Evolutionary conservation across 2,888 invertebrate genomes (phyloP).

Genomic region (Caenorhabditis angaria): DNA sequence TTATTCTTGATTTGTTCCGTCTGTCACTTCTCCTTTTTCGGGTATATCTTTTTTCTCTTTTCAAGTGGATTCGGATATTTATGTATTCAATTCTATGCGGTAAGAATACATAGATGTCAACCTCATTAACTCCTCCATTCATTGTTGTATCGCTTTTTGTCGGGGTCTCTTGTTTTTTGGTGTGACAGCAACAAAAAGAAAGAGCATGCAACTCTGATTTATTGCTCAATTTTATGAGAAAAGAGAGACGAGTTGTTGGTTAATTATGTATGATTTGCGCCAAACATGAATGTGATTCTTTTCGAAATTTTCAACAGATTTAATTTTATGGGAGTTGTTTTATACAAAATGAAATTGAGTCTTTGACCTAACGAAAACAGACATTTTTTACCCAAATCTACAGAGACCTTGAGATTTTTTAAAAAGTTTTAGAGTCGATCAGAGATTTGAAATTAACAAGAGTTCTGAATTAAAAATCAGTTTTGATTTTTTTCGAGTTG

Average conservation of each 20-base stretch:
- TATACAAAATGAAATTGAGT: no score
- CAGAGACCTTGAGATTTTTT: no score
- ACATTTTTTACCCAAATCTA: no score
- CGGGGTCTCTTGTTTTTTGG: conserved; percentile 3
- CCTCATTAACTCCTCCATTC: conserved; percentile 37
- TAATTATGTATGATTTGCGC: conserved; percentile 4
- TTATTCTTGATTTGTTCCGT: background rate
- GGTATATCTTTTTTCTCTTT: conserved; percentile 21
- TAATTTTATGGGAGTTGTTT: no score
- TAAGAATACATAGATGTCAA: background rate
- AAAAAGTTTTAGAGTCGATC: no score
- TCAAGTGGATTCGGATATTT: conserved; percentile 27
- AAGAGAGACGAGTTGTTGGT: background rate
- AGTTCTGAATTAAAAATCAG: no score
- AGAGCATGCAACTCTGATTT: conserved; percentile 9
- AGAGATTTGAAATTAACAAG: no score
- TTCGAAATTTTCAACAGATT: background rate
- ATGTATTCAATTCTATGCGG: conserved; percentile 13
- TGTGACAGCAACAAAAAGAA: conserved; percentile 8
- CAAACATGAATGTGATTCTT: no score
- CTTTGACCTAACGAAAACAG: no score
- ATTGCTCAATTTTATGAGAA: conserved; percentile 14
- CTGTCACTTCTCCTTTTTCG: conserved; percentile 12
- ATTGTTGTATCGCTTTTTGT: conserved; percentile 28
- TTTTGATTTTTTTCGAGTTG: no score